Conservation (phyloP, 2,888 invertebrate species). For the Argyresthia goedartella region DNA sequence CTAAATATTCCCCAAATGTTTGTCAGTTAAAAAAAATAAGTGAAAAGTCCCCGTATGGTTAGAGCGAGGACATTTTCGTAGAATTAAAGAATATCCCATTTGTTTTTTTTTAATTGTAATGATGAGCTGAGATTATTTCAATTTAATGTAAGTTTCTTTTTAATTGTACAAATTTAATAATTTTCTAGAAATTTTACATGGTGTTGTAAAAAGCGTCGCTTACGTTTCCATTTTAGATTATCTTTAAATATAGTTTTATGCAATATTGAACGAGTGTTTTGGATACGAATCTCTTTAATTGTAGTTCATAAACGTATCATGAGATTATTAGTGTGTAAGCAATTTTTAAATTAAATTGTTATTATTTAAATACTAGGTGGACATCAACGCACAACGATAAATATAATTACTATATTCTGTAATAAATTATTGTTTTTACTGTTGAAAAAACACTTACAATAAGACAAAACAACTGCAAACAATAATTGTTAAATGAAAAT, state of each 20-base stretch:
- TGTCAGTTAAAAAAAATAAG: no score
- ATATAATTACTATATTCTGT: conserved; percentile 45
- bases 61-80: no score
- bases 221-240: neutral
- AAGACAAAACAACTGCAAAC: conserved; percentile 38
- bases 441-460: conserved; percentile 33
- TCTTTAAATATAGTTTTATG: conserved; percentile 15
- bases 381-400: conserved; percentile 48
- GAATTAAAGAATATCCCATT: no score
- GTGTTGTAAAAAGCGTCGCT: neutral
- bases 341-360: conserved; percentile 42
- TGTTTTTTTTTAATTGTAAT: no score
- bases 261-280: conserved; percentile 21
- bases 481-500: conserved; percentile 49
- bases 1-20: no score
- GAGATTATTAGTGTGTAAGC: conserved; percentile 54
- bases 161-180: neutral
- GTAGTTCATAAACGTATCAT: conserved; percentile 27
- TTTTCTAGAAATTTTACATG: neutral
- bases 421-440: conserved; percentile 64
- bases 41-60: no score
- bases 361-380: conserved; percentile 39
- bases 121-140: no score
- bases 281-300: conserved; percentile 51
- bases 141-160: neutral